phyloP scores from a whole-genome alignment of 2,113 vertebrate species.

The Oncorhynchus masou region DNA sequence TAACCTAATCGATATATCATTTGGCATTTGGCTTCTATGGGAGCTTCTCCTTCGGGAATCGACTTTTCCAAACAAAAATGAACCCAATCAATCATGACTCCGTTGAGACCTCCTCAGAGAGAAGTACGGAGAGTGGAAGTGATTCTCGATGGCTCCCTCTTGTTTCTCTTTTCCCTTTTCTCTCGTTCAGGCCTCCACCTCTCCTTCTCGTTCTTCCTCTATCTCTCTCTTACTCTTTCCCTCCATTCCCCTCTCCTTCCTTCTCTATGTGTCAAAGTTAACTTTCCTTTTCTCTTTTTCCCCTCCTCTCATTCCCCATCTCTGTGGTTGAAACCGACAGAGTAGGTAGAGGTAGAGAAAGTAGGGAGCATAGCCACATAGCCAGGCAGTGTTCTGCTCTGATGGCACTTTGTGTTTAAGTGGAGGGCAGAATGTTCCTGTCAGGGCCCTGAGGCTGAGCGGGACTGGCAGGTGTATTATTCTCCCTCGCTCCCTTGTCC shows the following conservation, averaged over 20 bases:
- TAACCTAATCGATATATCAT: conserved; percentile 76
- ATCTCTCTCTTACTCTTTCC: background rate
- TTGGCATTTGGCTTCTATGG: conserved; percentile 72
- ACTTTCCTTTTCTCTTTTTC: conserved; percentile 2
- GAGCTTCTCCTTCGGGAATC: conserved; percentile 68
- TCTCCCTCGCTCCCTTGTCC: conserved; percentile 68
- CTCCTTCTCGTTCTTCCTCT: background rate
- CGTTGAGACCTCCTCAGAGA: conserved; percentile 45
- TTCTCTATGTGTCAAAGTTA: conserved; percentile 8
- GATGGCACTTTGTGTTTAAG: conserved; percentile 71
- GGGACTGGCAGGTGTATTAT: conserved; percentile 77
- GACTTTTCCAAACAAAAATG: conserved; percentile 76
- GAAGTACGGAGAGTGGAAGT: conserved; percentile 21
- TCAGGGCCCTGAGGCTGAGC: conserved; percentile 69
- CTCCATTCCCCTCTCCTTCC: background rate
- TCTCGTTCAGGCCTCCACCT: conserved; percentile 36
- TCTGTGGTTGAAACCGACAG: background rate
- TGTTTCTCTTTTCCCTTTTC: conserved; percentile 1
- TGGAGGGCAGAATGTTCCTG: conserved; percentile 71
- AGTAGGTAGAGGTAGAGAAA: conserved; percentile 28
- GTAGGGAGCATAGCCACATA: conserved; percentile 40
- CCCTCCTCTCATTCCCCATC: conserved; percentile 1
- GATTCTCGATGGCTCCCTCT: background rate
- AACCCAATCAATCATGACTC: conserved; percentile 72
- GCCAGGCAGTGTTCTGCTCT: no score